Evolutionary conservation across 2,888 invertebrate genomes (phyloP), one percentile per base, ranked within the genome.

Genomic region (Apamea monoglypha): DNA sequence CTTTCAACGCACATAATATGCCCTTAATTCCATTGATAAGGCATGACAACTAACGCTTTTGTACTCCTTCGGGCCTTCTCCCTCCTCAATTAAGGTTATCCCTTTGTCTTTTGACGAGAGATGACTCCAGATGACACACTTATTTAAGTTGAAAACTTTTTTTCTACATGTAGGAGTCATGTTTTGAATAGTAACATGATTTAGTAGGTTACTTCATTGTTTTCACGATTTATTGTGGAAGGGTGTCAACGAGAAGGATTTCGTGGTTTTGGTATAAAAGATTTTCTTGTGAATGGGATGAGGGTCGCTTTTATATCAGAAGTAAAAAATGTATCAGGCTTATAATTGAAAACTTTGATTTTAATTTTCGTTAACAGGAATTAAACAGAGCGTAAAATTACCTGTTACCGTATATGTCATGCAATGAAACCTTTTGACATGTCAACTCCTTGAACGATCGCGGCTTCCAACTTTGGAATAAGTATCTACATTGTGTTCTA

Each of bases 1-100:
- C 96, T 96, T 96, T 96, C 96, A 96, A 92, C 94, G 91, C 89
- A 91, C 90, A 97, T 96, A 96, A 96, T 97, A 95, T 96, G 93
- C 92, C 95, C 95, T 96, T 96, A 97, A 97, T 97, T 95, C 95
- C 91, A 93, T 95, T 96, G 96, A 96, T 96, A 96, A 93, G 94
- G 95, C 96, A 94, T 96, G 97, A 96, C 97, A 96, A 95, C 95
- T 95, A 94, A 93, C 94, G 95, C 96, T 91, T 95, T 97, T 97
- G 96, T 97, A 90, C 88, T 88, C 89, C 91, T 91, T 87, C 90
- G 88, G 91, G 89, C 93, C 93, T 92, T 95, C 94, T 85, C 94
- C 93, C 92, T 92, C 94, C 92, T 94, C 96, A 96, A 96, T 96
- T 96, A 96, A 95, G 93, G 94, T 88, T 89, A 87, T 86, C 66